A percentile compares a stretch with the other conserved stretches of the same genome.
These are phyloP conservation scores for Platycheirus rosarum DNA, from an alignment of 2,888 invertebrate genomes.

Conservation along the genomic window DNA sequence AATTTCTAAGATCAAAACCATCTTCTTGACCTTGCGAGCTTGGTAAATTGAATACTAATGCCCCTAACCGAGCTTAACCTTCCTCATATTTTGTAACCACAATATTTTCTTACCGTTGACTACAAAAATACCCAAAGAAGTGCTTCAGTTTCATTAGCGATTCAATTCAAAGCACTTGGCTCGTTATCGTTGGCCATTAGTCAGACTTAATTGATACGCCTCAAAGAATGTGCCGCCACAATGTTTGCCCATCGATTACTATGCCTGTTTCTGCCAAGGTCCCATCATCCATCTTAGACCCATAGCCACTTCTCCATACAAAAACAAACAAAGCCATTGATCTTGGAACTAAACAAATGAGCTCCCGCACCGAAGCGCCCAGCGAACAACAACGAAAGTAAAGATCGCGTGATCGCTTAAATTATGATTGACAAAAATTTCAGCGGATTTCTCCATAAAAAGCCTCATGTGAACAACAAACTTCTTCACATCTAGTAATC, in stretches of 20 bases:
- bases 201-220: conserved; percentile 30
- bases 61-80: background rate
- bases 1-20: too few species aligned
- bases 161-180: conserved; percentile 36
- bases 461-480: background rate
- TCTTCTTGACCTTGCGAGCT: conserved; percentile 9
- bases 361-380: background rate
- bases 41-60: too few species aligned
- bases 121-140: conserved; percentile 15
- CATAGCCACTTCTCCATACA: background rate
- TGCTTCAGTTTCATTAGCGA: conserved; percentile 30
- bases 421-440: conserved; percentile 42
- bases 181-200: conserved; percentile 63
- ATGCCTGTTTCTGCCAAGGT: conserved; percentile 41
- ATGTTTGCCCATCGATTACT: conserved; percentile 29
- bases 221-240: conserved; percentile 31
- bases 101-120: conserved; percentile 8
- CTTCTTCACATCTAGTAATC: conserved; percentile 10
- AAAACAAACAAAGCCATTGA: conserved; percentile 9
- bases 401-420: conserved; percentile 17
- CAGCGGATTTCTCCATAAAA: conserved; percentile 33
- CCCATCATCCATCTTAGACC: background rate
- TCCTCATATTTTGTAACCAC: conserved; percentile 19
- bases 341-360: conserved; percentile 19
- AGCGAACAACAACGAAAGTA: background rate